Percentiles rank a stretch among this genome's conserved stretches.
Evolutionary conservation across 2,888 invertebrate genomes (phyloP).

Genomic region (Crepidodera aurea): DNA sequence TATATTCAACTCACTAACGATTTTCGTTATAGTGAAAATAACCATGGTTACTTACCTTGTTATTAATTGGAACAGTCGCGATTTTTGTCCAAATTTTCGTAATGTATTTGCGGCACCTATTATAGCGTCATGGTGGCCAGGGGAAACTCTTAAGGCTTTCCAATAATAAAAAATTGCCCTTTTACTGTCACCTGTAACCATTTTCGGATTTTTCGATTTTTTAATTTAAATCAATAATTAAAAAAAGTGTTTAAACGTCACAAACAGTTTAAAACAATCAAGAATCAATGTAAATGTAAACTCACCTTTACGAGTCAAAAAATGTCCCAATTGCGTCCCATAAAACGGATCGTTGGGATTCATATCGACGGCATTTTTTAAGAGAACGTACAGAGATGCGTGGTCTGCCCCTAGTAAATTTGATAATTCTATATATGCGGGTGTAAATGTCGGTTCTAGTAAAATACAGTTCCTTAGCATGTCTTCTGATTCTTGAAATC

Average conservation of each 20-base stretch:
- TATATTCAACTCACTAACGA: too few species aligned
- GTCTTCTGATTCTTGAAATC: constrained; percentile 69
- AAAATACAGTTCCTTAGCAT: constrained; percentile 75
- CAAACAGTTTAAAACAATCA: too few species aligned
- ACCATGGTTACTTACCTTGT: too few species aligned
- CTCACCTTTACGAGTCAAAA: constrained; percentile 75
- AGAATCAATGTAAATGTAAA: too few species aligned
- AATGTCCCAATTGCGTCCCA: constrained; percentile 75
- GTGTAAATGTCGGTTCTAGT: constrained; percentile 73
- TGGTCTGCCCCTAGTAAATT: constrained; percentile 66
- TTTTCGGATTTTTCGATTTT: too few species aligned
- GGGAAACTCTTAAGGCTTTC: constrained; percentile 65
- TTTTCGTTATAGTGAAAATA: too few species aligned
- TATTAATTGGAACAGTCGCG: constrained; percentile 71
- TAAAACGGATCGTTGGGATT: constrained; percentile 76
- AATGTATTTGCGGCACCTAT: constrained; percentile 70
- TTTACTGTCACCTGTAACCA: constrained; percentile 64
- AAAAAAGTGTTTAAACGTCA: too few species aligned
- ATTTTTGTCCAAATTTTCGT: constrained; percentile 70
- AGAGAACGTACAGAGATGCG: constrained; percentile 65
- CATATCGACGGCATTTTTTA: constrained; percentile 70
- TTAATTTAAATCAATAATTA: too few species aligned
- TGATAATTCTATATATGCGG: constrained; percentile 74
- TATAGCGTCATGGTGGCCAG: constrained; percentile 66
- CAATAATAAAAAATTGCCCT: constrained; percentile 66